A percentile compares a stretch with the other conserved stretches of the same genome.
These are phyloP conservation scores for Onychostoma macrolepis DNA, from an alignment of 2,113 vertebrate genomes.

Conservation along the genomic window DNA sequence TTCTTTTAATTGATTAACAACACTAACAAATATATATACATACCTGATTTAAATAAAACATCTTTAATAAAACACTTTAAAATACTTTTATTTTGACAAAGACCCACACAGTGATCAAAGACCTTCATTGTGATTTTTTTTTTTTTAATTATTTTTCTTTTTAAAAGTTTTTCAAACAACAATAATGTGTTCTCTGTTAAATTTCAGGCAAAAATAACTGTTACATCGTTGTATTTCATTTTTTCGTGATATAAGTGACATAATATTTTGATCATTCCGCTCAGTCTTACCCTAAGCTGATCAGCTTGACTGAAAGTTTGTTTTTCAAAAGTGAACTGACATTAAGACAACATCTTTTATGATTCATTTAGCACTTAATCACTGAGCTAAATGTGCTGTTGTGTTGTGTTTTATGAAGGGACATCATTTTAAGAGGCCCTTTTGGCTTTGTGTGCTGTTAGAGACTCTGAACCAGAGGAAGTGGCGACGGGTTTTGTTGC, in stretches of 20 bases:
- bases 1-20: too few species aligned
- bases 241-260: not conserved
- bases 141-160: too few species aligned
- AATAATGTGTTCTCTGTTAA: not conserved
- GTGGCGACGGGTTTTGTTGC: constrained; percentile 31
- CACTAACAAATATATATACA: too few species aligned
- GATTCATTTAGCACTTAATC: not conserved
- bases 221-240: not conserved
- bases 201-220: not conserved
- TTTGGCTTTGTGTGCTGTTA: constrained; percentile 5
- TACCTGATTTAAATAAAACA: not conserved
- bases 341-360: constrained; percentile 1
- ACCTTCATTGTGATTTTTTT: too few species aligned
- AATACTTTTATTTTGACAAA: not conserved
- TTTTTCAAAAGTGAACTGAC: not conserved
- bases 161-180: not conserved
- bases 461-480: constrained; percentile 22
- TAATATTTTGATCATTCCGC: not conserved
- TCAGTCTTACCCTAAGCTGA: not conserved
- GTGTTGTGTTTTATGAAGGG: not conserved
- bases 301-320: not conserved
- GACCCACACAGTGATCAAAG: not conserved
- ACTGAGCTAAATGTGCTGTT: not conserved
- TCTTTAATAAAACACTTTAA: not conserved
- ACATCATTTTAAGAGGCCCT: not conserved